A percentile compares a stretch with the other conserved stretches of the same genome.
These are phyloP conservation scores for Athrips mouffetella DNA, from an alignment of 2,888 invertebrate genomes.

Conservation along the genomic window DNA sequence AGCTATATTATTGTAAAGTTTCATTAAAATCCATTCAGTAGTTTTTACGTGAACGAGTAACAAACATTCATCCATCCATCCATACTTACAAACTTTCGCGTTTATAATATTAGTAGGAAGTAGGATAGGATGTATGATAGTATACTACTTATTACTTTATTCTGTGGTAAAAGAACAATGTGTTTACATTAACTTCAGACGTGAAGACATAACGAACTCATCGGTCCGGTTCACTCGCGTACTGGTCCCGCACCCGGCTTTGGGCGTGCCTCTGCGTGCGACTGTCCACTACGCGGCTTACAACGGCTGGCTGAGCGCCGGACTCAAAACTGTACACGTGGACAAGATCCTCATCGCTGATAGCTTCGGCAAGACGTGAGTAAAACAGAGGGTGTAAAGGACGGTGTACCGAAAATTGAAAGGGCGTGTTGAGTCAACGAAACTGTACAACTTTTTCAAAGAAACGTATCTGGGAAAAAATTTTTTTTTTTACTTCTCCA, in stretches of 20 bases:
- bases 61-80: too few species aligned
- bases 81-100: too few species aligned
- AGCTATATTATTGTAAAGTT: too few species aligned
- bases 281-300: conserved; percentile 92
- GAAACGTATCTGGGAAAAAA: too few species aligned
- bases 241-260: conserved; percentile 91
- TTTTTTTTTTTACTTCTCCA: too few species aligned
- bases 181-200: conserved; percentile 75
- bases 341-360: conserved; percentile 91
- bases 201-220: conserved; percentile 86
- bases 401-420: too few species aligned
- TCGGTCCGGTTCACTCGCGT: conserved; percentile 88
- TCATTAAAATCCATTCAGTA: too few species aligned
- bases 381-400: conserved; percentile 16
- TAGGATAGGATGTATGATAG: too few species aligned
- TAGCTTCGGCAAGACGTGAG: conserved; percentile 88
- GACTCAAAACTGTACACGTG: conserved; percentile 86
- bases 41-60: too few species aligned
- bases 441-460: neutral
- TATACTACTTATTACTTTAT: too few species aligned
- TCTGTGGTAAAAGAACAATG: neutral
- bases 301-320: conserved; percentile 93
- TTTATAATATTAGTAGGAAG: too few species aligned
- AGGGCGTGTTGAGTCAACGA: too few species aligned
- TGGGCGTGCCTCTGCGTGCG: conserved; percentile 84